Evolutionary conservation across 2,888 invertebrate genomes (phyloP).

Genomic region (Clistopyga incitator): DNA sequence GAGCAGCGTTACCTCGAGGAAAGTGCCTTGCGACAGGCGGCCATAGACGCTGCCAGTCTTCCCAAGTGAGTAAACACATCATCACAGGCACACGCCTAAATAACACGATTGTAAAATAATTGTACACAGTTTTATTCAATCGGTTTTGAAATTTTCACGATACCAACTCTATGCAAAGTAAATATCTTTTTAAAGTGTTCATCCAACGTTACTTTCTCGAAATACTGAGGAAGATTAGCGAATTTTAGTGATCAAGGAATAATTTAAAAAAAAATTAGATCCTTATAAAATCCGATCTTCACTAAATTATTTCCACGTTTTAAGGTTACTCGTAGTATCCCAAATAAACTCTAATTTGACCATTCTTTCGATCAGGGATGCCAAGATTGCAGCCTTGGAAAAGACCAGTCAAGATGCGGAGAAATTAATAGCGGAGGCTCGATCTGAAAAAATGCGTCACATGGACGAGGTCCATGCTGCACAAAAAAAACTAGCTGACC

Average conservation of each 20-base stretch:
- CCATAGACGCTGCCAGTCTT: constrained; percentile 90
- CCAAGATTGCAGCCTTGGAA: constrained; percentile 92
- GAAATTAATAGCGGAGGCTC: constrained; percentile 93
- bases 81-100: neutral
- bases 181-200: no score
- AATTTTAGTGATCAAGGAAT: no score
- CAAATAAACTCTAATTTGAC: neutral
- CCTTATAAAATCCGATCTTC: no score
- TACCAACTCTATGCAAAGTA: no score
- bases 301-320: no score
- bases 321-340: neutral
- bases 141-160: no score
- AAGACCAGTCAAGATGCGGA: constrained; percentile 94
- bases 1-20: constrained; percentile 94
- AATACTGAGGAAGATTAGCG: no score
- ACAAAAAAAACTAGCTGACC: constrained; percentile 93
- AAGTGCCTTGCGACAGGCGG: constrained; percentile 91
- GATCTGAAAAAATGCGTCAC: constrained; percentile 93
- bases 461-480: constrained; percentile 95
- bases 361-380: constrained; percentile 50
- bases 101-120: no score
- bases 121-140: no score
- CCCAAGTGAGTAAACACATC: constrained; percentile 78
- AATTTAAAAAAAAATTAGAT: no score
- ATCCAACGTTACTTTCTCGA: no score